Evolutionary conservation across 2,113 vertebrate species (phyloP), one percentile per base, ranked within the genome.

Genomic region (Ictidomys tridecemlineatus): DNA sequence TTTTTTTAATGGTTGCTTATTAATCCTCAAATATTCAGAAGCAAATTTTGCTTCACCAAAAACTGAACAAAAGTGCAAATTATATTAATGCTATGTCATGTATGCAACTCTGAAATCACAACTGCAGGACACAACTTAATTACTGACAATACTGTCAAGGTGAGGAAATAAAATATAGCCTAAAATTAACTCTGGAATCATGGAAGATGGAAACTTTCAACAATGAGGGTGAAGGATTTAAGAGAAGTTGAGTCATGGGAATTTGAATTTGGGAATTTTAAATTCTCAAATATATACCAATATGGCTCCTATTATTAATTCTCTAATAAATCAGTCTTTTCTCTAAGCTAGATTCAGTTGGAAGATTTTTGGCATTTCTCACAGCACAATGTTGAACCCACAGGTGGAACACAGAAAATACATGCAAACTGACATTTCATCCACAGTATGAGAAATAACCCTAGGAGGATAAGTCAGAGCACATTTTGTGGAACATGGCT

Each of bases 291-390:
- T 37, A 91, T 67, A 89, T 18, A 76, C 77, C 77, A 77, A 51
- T 11, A 51, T 14, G 65, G 61, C 45, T 85, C 85, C 10, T 65
- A 91, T 51, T 51, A 73, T 72, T 77, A 88, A 48, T 45, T 74
- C 79, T 39, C 79, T n/a, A 78, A 91, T 14, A 51, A 95, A 76
- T 53, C 67, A 63, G n/a, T 34, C 37, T 94, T 91, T 94, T 78
- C 58, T 93, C 34, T 87, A 61, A 82, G 37, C 73, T 89, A 69
- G 42, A 70, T 1, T 30, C 61, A 70, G 5, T 42, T 77, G 78
- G 95, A 96, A 96, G 82, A n/a, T 82, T 85, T 67, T 90, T 88
- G 77, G 72, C 56, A 63, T 89, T 97, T 95, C 67, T 95, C 80
- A 92, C 28, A 88, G 72, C 45, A 63, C 20, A 34, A 70, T 63